Evolutionary conservation across 1,140 invertebrate genomes (phyloP).

Genomic region (Melitaea cinxia): DNA sequence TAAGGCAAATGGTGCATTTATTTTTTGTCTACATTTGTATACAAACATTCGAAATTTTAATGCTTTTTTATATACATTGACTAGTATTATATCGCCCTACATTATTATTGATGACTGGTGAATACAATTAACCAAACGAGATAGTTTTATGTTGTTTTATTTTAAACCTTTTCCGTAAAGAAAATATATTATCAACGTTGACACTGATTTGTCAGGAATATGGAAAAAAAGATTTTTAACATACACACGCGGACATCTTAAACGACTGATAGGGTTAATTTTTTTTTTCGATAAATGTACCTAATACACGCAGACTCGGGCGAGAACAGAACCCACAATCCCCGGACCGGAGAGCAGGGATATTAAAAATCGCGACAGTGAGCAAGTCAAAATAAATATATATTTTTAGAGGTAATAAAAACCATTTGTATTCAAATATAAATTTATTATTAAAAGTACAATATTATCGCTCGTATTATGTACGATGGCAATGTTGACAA

Average conservation of each 20-base stretch:
- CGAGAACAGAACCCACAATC: too few relatives aligned
- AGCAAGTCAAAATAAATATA: too few relatives aligned
- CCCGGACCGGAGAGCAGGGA: too few relatives aligned
- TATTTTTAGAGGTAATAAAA: too few relatives aligned
- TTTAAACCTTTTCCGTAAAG: background rate
- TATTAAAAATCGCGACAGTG: too few relatives aligned
- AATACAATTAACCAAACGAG: conserved; percentile 66
- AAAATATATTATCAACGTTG: background rate
- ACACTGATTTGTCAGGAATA: too few relatives aligned
- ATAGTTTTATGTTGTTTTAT: conserved; percentile 40
- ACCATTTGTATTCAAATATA: background rate
- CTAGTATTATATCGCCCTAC: conserved; percentile 62
- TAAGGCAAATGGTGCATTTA: conserved; percentile 70
- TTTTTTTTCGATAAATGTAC: too few relatives aligned
- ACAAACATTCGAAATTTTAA: conserved; percentile 63
- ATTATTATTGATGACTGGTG: conserved; percentile 66
- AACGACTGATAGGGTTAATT: too few relatives aligned
- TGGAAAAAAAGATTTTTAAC: too few relatives aligned
- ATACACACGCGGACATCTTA: too few relatives aligned
- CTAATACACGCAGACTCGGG: too few relatives aligned
- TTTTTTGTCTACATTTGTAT: conserved; percentile 66
- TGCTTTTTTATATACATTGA: conserved; percentile 70
- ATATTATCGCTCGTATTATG: background rate
- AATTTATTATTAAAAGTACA: conserved; percentile 9
- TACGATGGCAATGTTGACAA: background rate